These are phyloP conservation scores for Polyommatus iphigenia DNA, from an alignment of 2,888 invertebrate genomes.

Conservation along the genomic window DNA sequence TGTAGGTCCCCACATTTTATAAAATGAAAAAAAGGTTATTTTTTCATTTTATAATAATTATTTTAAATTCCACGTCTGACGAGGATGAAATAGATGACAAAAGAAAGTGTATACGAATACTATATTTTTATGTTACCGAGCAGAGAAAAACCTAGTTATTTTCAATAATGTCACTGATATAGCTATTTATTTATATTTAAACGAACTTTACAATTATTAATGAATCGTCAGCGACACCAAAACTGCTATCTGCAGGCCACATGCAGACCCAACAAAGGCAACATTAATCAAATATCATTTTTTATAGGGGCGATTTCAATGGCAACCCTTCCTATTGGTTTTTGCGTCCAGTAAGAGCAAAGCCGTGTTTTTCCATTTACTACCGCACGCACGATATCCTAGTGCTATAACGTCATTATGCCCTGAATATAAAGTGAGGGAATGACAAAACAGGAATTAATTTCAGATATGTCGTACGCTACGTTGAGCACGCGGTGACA, in stretches of 20 bases:
- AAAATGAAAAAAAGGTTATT: no score
- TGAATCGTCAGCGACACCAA: conserved; percentile 1
- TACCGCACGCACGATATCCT: conserved; percentile 68
- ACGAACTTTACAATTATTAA: background rate
- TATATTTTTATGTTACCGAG: no score
- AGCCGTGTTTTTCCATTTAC: conserved; percentile 75
- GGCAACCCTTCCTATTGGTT: conserved; percentile 77
- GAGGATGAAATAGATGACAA: no score
- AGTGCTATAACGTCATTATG: conserved; percentile 73
- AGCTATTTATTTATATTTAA: no score
- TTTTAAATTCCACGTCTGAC: no score
- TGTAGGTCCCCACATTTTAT: no score
- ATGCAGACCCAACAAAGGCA: conserved; percentile 40
- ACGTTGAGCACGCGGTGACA: conserved; percentile 56
- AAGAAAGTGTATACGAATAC: no score
- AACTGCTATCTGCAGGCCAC: conserved; percentile 35
- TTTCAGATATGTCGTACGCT: conserved; percentile 77
- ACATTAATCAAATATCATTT: conserved; percentile 76
- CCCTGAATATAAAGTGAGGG: conserved; percentile 75
- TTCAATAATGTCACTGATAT: no score
- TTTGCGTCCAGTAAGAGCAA: conserved; percentile 79
- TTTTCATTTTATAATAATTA: no score
- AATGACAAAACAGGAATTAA: conserved; percentile 80
- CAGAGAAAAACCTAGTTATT: no score
- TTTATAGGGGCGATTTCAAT: conserved; percentile 73